Percentiles rank a stretch among this genome's conserved stretches.
Evolutionary conservation across 2,113 vertebrate genomes (phyloP).

Genomic region (Leucopsar rothschildi): DNA sequence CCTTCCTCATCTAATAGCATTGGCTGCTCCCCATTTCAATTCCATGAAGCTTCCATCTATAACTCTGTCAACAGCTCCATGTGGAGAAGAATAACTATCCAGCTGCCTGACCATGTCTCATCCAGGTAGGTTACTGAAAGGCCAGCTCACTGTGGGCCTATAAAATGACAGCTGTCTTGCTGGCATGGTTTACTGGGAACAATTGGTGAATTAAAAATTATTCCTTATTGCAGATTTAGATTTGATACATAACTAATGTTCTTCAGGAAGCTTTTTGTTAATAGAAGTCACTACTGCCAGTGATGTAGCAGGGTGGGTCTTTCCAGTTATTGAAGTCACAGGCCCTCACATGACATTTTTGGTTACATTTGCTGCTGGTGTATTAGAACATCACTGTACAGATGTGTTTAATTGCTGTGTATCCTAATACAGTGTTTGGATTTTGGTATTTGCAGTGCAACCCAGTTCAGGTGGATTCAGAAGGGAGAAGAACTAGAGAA

Average conservation of each 20-base stretch:
- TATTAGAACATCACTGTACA: not conserved
- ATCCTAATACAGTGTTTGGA: not conserved
- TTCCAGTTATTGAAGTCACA: not conserved
- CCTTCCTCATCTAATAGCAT: slow-evolving; percentile 94
- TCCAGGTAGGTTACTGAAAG: slow-evolving; percentile 80
- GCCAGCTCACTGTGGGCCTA: not conserved
- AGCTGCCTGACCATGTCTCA: slow-evolving; percentile 93
- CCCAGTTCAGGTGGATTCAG: slow-evolving; percentile 98
- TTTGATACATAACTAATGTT: not conserved
- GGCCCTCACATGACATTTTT: not conserved
- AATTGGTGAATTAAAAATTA: not conserved
- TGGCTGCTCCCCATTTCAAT: slow-evolving; percentile 96
- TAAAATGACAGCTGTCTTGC: not conserved
- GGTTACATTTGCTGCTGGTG: not conserved
- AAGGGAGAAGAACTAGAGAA: slow-evolving; percentile 88
- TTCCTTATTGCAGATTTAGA: not conserved
- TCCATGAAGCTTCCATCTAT: slow-evolving; percentile 96
- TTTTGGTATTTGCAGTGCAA: slow-evolving; percentile 79
- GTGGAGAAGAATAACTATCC: slow-evolving; percentile 94
- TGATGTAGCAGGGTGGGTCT: not conserved
- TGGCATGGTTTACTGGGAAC: not conserved
- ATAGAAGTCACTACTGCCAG: not conserved
- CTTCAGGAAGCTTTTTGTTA: not conserved
- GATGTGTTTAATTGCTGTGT: not conserved
- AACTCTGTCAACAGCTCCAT: slow-evolving; percentile 92